Evolutionary conservation across 2,113 vertebrate genomes (phyloP).

Genomic region (Raja brachyura): DNA sequence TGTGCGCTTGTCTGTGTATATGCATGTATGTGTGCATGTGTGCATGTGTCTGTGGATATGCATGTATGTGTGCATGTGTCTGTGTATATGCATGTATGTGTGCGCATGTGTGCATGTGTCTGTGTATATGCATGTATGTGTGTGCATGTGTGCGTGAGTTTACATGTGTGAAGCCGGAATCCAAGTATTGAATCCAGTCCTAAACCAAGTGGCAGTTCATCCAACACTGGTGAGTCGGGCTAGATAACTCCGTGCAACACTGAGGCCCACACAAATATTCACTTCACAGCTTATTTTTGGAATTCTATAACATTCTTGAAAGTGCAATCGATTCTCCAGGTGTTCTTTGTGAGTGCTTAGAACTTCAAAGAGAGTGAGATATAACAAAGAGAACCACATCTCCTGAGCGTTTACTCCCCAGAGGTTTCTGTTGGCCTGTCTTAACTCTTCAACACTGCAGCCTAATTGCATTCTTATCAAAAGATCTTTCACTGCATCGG

Average conservation of each 20-base stretch:
- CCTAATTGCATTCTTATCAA: background rate
- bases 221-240: background rate
- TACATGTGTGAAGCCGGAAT: background rate
- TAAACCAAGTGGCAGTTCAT: background rate
- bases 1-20: no score
- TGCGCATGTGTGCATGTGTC: no score
- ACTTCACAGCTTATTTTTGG: conserved; percentile 4
- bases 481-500: background rate
- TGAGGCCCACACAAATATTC: background rate
- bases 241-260: background rate
- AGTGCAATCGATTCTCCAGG: background rate
- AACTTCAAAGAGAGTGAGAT: background rate
- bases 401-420: background rate
- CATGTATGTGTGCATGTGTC: no score
- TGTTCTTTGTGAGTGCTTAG: background rate
- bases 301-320: conserved; percentile 19
- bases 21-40: no score
- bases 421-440: background rate
- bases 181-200: background rate
- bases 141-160: no score
- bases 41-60: no score
- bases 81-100: no score
- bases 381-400: background rate
- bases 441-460: background rate
- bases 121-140: no score